A percentile compares a stretch with the other conserved stretches of the same genome.
These are phyloP conservation scores for Spilogale gracilis DNA, from an alignment of 2,113 vertebrate species.

Conservation along the genomic window DNA sequence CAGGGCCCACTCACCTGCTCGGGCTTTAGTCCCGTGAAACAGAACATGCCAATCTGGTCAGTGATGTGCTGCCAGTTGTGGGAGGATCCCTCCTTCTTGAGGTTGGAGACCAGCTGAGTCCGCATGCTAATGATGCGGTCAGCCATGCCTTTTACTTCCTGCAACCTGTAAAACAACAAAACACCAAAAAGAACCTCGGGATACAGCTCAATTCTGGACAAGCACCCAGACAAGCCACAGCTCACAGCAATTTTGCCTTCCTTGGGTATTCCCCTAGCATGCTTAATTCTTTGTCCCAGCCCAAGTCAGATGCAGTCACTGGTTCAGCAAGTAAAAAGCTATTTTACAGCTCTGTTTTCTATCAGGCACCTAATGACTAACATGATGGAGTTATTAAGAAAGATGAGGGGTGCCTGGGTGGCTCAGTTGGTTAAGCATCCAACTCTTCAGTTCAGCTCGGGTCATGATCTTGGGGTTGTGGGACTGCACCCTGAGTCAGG, in stretches of 20 bases:
- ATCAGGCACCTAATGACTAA: background rate
- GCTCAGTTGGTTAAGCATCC: too few species aligned
- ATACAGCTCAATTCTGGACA: background rate
- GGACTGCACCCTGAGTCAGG: background rate
- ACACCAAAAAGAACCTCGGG: background rate
- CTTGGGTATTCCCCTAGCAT: too few species aligned
- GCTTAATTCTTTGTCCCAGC: background rate
- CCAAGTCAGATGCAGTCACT: background rate
- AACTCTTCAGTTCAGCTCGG: background rate
- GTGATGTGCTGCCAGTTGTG: slow-evolving; percentile 98
- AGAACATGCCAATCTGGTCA: slow-evolving; percentile 99
- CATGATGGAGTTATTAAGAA: background rate
- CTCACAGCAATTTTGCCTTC: background rate
- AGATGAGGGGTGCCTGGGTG: background rate
- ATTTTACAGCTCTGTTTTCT: background rate
- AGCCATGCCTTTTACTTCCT: slow-evolving; percentile 97
- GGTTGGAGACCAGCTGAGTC: slow-evolving; percentile 94
- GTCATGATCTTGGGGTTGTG: background rate
- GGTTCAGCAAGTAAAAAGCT: background rate
- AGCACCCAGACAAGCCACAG: background rate
- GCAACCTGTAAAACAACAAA: slow-evolving; percentile 89
- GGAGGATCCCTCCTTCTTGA: slow-evolving; percentile 96
- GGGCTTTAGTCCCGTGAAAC: slow-evolving; percentile 97
- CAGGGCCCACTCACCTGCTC: slow-evolving; percentile 90
- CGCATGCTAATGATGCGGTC: slow-evolving; percentile 98